A percentile compares a stretch with the other conserved stretches of the same genome.
phyloP scores from a whole-genome alignment of 1,140 invertebrate genomes.

The Drosophila pruinosa region DNA sequence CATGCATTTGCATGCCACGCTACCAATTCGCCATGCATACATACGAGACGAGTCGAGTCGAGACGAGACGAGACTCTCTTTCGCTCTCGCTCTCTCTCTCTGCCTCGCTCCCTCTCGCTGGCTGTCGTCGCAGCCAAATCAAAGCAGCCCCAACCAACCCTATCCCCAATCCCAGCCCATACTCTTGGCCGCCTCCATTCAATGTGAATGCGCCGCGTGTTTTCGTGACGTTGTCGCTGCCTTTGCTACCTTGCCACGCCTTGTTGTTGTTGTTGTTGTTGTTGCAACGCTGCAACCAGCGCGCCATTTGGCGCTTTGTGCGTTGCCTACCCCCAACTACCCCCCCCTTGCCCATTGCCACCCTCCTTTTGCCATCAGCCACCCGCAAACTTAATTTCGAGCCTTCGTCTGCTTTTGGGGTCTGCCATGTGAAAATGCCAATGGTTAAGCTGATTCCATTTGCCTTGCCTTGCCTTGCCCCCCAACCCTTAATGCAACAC shows the following conservation, averaged over 20 bases:
- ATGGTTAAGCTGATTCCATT: slow-evolving; percentile 11
- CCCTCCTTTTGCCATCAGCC: background rate
- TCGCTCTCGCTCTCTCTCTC: background rate
- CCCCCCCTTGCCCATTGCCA: background rate
- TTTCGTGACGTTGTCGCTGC: slow-evolving; percentile 15
- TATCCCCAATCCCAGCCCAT: background rate
- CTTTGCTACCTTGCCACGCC: slow-evolving; percentile 49
- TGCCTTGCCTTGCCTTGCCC: background rate
- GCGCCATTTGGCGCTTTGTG: slow-evolving; percentile 68
- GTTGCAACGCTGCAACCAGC: slow-evolving; percentile 58
- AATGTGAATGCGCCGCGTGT: slow-evolving; percentile 59
- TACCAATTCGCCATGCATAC: slow-evolving; percentile 34
- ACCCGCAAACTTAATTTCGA: slow-evolving; percentile 6
- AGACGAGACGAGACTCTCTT: no score
- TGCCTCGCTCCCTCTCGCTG: background rate
- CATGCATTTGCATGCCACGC: slow-evolving; percentile 70
- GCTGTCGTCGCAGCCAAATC: slow-evolving; percentile 5
- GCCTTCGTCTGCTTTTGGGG: slow-evolving; percentile 3
- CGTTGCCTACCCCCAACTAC: background rate
- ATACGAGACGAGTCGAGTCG: no score
- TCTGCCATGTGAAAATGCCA: background rate
- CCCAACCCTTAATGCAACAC: no score
- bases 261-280: slow-evolving; percentile 25
- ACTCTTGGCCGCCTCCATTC: background rate
- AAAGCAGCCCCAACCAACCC: background rate